phyloP scores from a whole-genome alignment of 2,113 vertebrate species.

The Odocoileus virginianus region DNA sequence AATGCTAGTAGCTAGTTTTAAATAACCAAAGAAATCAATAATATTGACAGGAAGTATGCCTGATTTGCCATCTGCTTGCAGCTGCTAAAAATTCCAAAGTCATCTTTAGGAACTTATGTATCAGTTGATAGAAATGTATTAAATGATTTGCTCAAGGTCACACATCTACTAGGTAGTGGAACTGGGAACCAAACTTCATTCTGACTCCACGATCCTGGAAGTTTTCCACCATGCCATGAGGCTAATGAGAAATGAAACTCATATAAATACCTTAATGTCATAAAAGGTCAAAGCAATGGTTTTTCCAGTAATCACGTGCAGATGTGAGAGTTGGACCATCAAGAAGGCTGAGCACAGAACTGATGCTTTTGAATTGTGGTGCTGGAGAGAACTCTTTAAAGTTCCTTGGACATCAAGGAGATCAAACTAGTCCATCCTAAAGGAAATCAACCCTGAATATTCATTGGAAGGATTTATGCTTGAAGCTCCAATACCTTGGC shows the following conservation, averaged over 20 bases:
- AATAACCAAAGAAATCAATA: neutral
- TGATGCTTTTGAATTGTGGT: neutral
- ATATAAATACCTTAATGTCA: neutral
- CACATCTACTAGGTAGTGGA: neutral
- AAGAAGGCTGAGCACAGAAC: neutral
- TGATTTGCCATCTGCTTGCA: neutral
- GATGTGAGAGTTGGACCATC: neutral
- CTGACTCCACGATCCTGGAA: neutral
- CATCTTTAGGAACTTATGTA: neutral
- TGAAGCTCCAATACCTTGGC: neutral
- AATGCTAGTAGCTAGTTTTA: neutral
- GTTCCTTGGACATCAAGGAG: neutral
- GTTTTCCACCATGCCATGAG: neutral
- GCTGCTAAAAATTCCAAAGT: neutral
- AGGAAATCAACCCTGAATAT: neutral
- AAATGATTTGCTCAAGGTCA: neutral
- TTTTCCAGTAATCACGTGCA: neutral
- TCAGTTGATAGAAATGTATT: neutral
- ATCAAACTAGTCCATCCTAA: neutral
- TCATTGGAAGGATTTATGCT: neutral
- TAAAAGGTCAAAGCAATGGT: neutral
- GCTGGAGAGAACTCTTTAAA: neutral
- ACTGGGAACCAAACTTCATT: neutral
- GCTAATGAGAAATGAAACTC: neutral
- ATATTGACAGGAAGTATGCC: neutral